Base-by-base conservation (phyloP, 2,888 invertebrate species). In the Pseudococcus jackbeardsleyi region DNA sequence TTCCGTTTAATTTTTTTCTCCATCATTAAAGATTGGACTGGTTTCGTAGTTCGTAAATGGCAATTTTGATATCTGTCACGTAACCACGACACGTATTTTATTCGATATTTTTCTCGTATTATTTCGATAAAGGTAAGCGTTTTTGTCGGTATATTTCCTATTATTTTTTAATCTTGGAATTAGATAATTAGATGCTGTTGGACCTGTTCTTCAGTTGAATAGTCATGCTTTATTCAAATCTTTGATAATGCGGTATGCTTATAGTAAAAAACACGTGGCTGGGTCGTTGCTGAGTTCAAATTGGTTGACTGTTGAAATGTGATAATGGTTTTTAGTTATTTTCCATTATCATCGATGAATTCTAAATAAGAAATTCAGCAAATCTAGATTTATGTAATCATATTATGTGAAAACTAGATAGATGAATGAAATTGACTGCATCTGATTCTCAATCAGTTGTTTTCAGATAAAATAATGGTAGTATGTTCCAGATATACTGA, bases 61-160 rank as follows among this genome's bases (percentile, higher is more conserved):
- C 72, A 72, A 17, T 72, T 72, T 33, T 72, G 26, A 72, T 72
- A 17, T 33, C 72, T 72, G 33, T 72, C 72, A 72, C 72, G 17
- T 72, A 33, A 72, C 33, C 3, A 33, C 17, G 33, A 72, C 33
- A 3, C 33, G 19, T 64, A 64, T 72, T 17, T 72, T 17, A 72
- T 33, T 72, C 33, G 33, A 17, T 15, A 9, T 9, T 12, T 64
- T 64, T 12, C 7, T 22, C 15, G 15, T 72, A 72, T 33, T 33
- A 72, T 15, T 15, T 33, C 72, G 8, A 15, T 72, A 33, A 33
- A 33, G 72, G 72, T 72, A 33, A 72, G 72, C 33, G 17, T 72
- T 68, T 72, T 33, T n/a, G n/a, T 54, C n/a, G n/a, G n/a, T n/a
- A 54, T 54, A 7, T 54, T 54, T 17, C 15, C 48, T 54, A n/a